A percentile compares a stretch with the other conserved stretches of the same genome.
These are phyloP conservation scores for Mercenaria mercenaria DNA, from an alignment of 1,140 invertebrate species.

Conservation along the genomic window DNA sequence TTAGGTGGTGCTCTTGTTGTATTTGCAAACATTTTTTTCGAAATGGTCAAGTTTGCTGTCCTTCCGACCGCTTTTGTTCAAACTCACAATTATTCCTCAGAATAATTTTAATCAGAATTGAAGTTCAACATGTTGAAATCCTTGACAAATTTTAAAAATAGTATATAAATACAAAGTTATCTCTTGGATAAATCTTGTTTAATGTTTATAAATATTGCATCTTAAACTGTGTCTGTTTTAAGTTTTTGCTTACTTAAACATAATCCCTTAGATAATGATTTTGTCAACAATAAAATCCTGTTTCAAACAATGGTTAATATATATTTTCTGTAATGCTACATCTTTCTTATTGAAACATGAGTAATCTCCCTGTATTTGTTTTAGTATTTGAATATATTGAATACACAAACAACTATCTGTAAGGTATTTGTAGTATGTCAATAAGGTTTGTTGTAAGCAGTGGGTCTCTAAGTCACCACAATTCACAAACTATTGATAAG, in stretches of 20 bases:
- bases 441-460: neutral
- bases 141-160: too few relatives aligned
- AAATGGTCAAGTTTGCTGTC: too few relatives aligned
- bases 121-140: too few relatives aligned
- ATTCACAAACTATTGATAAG: neutral
- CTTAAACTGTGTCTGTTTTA: neutral
- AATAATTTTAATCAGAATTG: too few relatives aligned
- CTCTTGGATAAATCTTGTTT: neutral
- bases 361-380: conserved; percentile 38
- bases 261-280: neutral
- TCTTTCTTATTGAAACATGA: neutral
- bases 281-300: neutral
- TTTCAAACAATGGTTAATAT: too few relatives aligned
- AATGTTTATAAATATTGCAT: too few relatives aligned
- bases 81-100: too few relatives aligned
- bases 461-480: conserved; percentile 37
- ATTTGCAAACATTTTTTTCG: too few relatives aligned
- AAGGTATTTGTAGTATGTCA: neutral
- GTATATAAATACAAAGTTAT: neutral
- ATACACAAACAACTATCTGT: conserved; percentile 13
- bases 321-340: too few relatives aligned
- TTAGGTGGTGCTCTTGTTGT: too few relatives aligned
- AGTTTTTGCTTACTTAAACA: neutral
- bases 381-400: conserved; percentile 23
- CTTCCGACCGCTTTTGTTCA: too few relatives aligned